Evolutionary conservation across 2,888 invertebrate genomes (phyloP).

Genomic region (Creontiades dilutus): DNA sequence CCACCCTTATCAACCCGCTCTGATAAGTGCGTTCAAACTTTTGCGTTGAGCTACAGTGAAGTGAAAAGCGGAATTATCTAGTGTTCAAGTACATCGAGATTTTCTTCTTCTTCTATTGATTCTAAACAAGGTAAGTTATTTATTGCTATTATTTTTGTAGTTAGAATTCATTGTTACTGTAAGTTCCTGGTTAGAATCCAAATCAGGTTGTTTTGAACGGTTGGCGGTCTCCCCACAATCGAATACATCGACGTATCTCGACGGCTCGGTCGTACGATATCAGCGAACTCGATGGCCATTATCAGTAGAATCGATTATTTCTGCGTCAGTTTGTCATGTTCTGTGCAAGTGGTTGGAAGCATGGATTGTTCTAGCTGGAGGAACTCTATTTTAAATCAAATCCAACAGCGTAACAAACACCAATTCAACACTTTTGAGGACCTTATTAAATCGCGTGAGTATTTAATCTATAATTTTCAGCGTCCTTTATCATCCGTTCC

Average conservation of each 20-base stretch:
- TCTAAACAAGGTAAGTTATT: too few species aligned
- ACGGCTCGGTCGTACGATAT: background rate
- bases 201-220: background rate
- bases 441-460: slow-evolving; percentile 88
- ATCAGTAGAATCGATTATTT: slow-evolving; percentile 61
- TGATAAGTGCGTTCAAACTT: too few species aligned
- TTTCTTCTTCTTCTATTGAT: too few species aligned
- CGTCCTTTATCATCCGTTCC: background rate
- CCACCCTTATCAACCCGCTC: too few species aligned
- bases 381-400: slow-evolving; percentile 84
- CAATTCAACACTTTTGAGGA: slow-evolving; percentile 89
- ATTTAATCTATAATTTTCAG: background rate
- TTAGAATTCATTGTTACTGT: too few species aligned
- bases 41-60: too few species aligned
- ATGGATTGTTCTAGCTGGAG: slow-evolving; percentile 81
- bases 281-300: slow-evolving; percentile 44
- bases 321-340: slow-evolving; percentile 71
- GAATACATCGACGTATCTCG: background rate
- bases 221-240: background rate
- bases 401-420: slow-evolving; percentile 87
- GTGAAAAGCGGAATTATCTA: too few species aligned
- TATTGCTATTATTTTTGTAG: too few species aligned
- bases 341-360: slow-evolving; percentile 71
- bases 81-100: too few species aligned
- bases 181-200: too few species aligned